These are phyloP conservation scores for Phalacrocorax brasilianus DNA, from an alignment of 2,113 vertebrate species.

Conservation along the genomic window DNA sequence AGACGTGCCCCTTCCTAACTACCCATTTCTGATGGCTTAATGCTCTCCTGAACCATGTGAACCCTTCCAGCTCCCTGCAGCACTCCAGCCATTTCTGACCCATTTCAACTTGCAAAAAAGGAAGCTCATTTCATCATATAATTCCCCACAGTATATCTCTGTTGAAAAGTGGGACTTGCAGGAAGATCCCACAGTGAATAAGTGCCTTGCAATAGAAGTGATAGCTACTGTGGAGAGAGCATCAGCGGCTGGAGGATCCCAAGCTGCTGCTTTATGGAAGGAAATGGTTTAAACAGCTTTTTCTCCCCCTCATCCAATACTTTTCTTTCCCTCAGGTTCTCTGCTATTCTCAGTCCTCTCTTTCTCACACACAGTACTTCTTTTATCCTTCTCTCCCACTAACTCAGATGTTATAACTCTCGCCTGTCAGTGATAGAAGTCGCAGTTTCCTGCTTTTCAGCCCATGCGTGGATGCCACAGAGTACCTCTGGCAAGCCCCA, in stretches of 20 bases:
- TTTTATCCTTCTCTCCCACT: not conserved
- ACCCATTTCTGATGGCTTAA: not conserved
- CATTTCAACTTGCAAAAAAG: not conserved
- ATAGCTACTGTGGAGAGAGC: not conserved
- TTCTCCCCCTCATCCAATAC: not conserved
- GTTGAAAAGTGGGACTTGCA: not conserved
- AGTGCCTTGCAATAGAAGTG: not conserved
- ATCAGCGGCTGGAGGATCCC: not conserved
- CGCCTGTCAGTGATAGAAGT: not conserved
- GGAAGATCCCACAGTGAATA: not conserved
- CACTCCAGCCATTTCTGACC: not conserved
- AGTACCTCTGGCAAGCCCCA: not conserved
- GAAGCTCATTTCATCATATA: not conserved
- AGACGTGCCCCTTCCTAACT: not conserved
- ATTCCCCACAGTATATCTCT: not conserved
- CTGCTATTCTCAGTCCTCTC: not conserved
- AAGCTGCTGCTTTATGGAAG: not conserved
- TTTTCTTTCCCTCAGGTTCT: not conserved
- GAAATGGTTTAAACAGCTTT: not conserved
- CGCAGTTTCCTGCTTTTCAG: not conserved
- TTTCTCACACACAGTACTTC: not conserved
- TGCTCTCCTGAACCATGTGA: not conserved
- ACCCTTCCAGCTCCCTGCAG: not conserved
- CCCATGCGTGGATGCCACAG: accelerated
- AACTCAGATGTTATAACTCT: no score